A percentile compares a stretch with the other conserved stretches of the same genome.
Conservation (phyloP, 2,113 vertebrate genomes). For the Scomber japonicus region DNA sequence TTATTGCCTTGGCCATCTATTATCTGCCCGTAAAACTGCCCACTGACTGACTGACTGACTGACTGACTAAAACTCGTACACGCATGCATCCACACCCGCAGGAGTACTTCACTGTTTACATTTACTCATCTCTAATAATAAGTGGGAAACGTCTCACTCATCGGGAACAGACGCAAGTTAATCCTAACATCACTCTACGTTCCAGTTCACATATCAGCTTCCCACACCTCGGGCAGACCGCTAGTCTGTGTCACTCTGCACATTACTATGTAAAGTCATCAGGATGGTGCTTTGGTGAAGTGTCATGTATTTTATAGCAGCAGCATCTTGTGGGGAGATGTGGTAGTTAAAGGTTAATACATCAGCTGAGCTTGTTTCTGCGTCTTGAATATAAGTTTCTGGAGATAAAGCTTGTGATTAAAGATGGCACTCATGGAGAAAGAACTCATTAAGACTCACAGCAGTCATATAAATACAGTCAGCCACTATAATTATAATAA, state of each 20-base stretch:
- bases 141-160: slow-evolving; percentile 37
- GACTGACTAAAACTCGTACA: slow-evolving; percentile 19
- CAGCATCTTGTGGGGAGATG: neutral
- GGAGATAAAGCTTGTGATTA: neutral
- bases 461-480: neutral
- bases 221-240: slow-evolving; percentile 30
- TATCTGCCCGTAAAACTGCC: slow-evolving; percentile 6
- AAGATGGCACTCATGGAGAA: neutral
- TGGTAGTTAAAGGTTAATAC: neutral
- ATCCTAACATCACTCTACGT: slow-evolving; percentile 13
- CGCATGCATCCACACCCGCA: slow-evolving; percentile 12
- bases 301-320: slow-evolving; percentile 1
- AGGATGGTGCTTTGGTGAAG: neutral
- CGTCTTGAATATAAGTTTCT: neutral
- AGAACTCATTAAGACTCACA: neutral
- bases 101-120: slow-evolving; percentile 36
- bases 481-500: neutral
- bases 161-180: slow-evolving; percentile 38
- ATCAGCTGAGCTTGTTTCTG: neutral
- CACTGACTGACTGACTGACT: slow-evolving; percentile 6
- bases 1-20: neutral
- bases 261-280: slow-evolving; percentile 13
- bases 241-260: slow-evolving; percentile 27
- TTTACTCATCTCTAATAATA: slow-evolving; percentile 56
- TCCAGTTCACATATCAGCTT: slow-evolving; percentile 28